Evolutionary conservation across 2,888 invertebrate genomes (phyloP), one percentile per base, ranked within the genome.

Genomic region (Pteria penguin): DNA sequence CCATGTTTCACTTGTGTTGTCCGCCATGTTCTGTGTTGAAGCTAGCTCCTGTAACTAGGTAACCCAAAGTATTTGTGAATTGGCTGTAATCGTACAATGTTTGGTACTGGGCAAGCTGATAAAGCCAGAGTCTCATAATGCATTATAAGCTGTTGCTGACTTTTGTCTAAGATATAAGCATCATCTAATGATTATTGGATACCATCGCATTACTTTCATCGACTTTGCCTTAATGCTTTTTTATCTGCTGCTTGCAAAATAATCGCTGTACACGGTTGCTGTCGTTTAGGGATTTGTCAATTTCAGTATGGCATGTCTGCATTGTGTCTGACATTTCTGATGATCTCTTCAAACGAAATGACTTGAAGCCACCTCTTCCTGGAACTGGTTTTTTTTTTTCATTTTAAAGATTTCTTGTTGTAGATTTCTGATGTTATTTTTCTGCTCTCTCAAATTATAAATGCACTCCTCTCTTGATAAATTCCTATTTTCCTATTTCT

Each of bases 41-140:
- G n/a, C n/a, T n/a, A n/a, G n/a, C n/a, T n/a, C n/a, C n/a, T n/a
- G n/a, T n/a, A n/a, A n/a, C n/a, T n/a, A n/a, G n/a, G n/a, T n/a
- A n/a, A n/a, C n/a, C n/a, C n/a, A n/a, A n/a, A n/a, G n/a, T n/a
- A n/a, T n/a, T n/a, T n/a, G 73, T 66, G 26, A 67, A 79, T 33
- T 81, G 78, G 0, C 68, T 62, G 18, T 79, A 81, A 29, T 78
- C 81, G 65, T 72, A 81, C 11, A 81, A 32, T 2, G 76, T 81
- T 54, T 72, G 4, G 67, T 24, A 72, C 76, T 76, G 18, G 80
- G 72, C 11, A 81, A 58, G 11, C 45, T 70, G 18, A 81, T 62
- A 31, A 78, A 78, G 18, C 69, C 68, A 2, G 72, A 31, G n/a
- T 76, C 62, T n/a, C 76, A 5, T 26, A 72, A 1, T 2, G 68